Evolutionary conservation across 1,140 invertebrate species (phyloP).

Genomic region (Brevipalpus yothersi): DNA sequence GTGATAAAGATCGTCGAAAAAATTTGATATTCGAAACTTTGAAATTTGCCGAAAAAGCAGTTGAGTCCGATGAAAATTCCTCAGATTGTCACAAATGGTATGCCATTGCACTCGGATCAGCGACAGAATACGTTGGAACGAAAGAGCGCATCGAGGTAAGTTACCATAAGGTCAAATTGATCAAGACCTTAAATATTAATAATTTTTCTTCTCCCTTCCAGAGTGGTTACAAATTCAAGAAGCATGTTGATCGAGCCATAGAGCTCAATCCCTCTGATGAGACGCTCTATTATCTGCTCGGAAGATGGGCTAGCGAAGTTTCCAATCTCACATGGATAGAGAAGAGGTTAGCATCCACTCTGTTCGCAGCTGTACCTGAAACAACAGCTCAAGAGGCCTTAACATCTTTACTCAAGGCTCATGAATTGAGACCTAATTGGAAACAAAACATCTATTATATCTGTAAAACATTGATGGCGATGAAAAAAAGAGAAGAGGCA

Average conservation of each 20-base stretch:
- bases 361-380: conserved; percentile 37
- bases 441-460: conserved; percentile 42
- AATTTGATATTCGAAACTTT: conserved; percentile 31
- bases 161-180: neutral
- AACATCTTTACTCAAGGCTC: neutral
- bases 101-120: conserved; percentile 39
- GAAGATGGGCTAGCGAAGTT: conserved; percentile 41
- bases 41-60: conserved; percentile 29
- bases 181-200: neutral
- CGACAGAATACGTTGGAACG: conserved; percentile 29
- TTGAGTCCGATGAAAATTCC: conserved; percentile 27
- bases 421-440: conserved; percentile 20
- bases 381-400: conserved; percentile 35
- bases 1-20: conserved; percentile 26
- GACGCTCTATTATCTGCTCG: conserved; percentile 38
- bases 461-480: conserved; percentile 26
- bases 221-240: conserved; percentile 14
- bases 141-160: conserved; percentile 35
- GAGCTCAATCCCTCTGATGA: conserved; percentile 35
- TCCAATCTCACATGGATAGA: conserved; percentile 40
- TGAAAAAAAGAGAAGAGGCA: neutral
- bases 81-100: conserved; percentile 47
- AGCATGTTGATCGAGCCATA: conserved; percentile 42
- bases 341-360: conserved; percentile 38
- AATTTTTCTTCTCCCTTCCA: neutral